Conservation (phyloP, 2,113 vertebrate genomes). For the Herpailurus yagouaroundi region DNA sequence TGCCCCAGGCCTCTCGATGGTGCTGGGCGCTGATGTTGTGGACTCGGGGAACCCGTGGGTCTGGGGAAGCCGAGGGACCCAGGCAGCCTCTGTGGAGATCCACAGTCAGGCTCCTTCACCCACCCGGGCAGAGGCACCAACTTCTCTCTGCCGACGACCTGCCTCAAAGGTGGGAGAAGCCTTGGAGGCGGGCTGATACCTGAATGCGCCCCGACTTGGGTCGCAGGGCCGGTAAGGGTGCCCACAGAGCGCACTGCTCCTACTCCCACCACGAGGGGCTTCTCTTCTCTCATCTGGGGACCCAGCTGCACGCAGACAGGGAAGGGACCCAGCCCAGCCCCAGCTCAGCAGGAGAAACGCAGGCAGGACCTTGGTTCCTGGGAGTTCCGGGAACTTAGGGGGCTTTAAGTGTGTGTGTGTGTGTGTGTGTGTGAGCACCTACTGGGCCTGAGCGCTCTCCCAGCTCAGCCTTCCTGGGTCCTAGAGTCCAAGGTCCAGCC, state of each 20-base stretch:
- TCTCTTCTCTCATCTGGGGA: not conserved
- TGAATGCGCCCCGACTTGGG: not conserved
- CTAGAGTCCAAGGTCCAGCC: not conserved
- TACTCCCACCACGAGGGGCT: not conserved
- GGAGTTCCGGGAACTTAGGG: fast-evolving
- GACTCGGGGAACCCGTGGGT: no score
- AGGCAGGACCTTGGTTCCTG: not conserved
- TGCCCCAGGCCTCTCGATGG: not conserved
- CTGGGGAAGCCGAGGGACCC: not conserved
- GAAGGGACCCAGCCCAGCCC: not conserved
- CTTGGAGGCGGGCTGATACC: no score
- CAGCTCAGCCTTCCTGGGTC: not conserved
- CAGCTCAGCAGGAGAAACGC: not conserved
- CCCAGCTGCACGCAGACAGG: not conserved
- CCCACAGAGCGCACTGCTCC: fast-evolving
- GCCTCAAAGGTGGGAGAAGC: not conserved
- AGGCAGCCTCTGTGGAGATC: not conserved
- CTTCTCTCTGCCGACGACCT: no score
- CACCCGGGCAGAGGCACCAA: fast-evolving
- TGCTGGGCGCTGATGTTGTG: fast-evolving
- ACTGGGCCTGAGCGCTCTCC: not conserved
- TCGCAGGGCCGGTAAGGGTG: no score
- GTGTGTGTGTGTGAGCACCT: fast-evolving
- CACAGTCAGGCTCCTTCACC: not conserved
- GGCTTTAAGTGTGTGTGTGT: fast-evolving